Evolutionary conservation across 1,140 invertebrate species (phyloP).

Genomic region (Zaprionus nigranus): DNA sequence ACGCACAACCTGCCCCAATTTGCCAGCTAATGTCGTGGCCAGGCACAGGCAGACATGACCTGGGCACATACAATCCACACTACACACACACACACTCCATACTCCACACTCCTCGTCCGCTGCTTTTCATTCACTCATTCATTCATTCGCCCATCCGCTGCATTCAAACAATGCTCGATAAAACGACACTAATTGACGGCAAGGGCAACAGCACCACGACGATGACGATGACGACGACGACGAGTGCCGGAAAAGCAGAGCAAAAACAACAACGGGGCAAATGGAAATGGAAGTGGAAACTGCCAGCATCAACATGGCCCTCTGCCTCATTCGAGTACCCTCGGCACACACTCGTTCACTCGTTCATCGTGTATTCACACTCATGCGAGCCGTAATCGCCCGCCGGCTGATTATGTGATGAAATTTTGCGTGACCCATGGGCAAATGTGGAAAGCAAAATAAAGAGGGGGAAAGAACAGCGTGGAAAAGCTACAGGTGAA

Average conservation of each 20-base stretch:
- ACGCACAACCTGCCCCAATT: constrained; percentile 1
- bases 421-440: constrained; percentile 79
- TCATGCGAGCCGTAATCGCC: constrained; percentile 53
- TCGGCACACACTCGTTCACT: neutral
- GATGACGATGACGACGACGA: constrained; percentile 8
- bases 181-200: constrained; percentile 75
- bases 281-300: constrained; percentile 60
- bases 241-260: constrained; percentile 65
- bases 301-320: constrained; percentile 56
- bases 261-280: constrained; percentile 31
- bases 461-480: constrained; percentile 28
- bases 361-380: constrained; percentile 3
- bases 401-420: constrained; percentile 76
- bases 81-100: neutral
- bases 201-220: constrained; percentile 65
- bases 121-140: constrained; percentile 14
- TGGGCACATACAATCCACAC: neutral
- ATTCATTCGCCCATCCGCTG: constrained; percentile 26
- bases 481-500: constrained; percentile 54
- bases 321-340: neutral
- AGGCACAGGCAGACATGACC: constrained; percentile 6
- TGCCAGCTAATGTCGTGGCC: neutral
- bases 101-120: neutral
- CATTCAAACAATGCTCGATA: constrained; percentile 70
- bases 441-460: constrained; percentile 51